These are phyloP conservation scores for Neotragus moschatus DNA, from an alignment of 2,113 vertebrate species.

Conservation along the genomic window DNA sequence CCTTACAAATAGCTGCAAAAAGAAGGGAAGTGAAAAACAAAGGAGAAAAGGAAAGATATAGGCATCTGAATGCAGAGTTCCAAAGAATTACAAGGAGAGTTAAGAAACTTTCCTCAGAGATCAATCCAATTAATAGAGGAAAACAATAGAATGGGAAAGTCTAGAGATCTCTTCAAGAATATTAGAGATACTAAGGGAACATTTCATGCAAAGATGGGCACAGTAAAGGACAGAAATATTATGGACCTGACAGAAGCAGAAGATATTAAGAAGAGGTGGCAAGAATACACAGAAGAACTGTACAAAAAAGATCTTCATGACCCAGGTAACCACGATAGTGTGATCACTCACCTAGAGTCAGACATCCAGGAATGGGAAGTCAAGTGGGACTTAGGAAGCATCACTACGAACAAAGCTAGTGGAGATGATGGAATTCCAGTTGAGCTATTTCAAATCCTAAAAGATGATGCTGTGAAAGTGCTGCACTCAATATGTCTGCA, in stretches of 20 bases:
- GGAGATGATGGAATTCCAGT: too few species aligned
- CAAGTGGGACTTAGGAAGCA: too few species aligned
- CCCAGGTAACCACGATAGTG: fast-evolving
- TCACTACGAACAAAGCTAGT: too few species aligned
- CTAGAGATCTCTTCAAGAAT: not conserved
- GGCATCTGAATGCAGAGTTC: not conserved
- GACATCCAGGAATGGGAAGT: too few species aligned
- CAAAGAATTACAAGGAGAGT: not conserved
- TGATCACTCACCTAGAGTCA: not conserved
- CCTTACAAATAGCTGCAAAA: not conserved
- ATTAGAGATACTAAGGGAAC: not conserved
- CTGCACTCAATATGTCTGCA: too few species aligned
- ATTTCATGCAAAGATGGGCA: not conserved
- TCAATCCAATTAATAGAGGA: not conserved
- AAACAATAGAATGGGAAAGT: not conserved
- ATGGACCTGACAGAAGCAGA: not conserved
- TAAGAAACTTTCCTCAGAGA: not conserved
- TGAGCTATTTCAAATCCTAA: too few species aligned
- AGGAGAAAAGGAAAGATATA: not conserved
- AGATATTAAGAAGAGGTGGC: not conserved
- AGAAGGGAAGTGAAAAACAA: not conserved
- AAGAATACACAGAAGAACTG: not conserved
- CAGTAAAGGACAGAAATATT: not conserved
- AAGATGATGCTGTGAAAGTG: too few species aligned
- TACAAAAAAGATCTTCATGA: not conserved